Evolutionary conservation across 2,888 invertebrate genomes (phyloP), one percentile per base, ranked within the genome.

Genomic region (Trichopoda pennipes): DNA sequence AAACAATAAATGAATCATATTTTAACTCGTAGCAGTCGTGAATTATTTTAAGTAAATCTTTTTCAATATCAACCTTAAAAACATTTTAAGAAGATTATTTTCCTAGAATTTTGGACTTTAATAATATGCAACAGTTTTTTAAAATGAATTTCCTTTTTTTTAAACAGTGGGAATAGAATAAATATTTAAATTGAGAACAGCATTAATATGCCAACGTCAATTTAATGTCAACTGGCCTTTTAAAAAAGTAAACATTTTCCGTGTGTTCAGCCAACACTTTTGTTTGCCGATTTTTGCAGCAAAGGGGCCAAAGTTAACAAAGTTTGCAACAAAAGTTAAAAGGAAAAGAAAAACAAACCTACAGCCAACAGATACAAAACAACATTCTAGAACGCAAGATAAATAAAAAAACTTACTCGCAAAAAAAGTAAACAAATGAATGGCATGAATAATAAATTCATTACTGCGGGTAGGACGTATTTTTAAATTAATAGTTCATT

Each of bases 191-290:
- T 60, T 58, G 42, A 10, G n/a, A 38, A 58, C 58, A 51, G 38
- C 47, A 58, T 58, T 51, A 75, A 68, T 60, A 44, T 53, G 60
- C 60, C 60, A 60, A 60, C 58, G 44, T 60, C 49, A 56, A 60
- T 60, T 68, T 44, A 75, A 75, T 68, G 58, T 68, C 58, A 66
- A 60, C 60, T 68, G 68, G 12, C 32, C 28, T 75, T 44, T 16
- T 28, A 28, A 28, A 60, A 60, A 74, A 35, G 16, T 53, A 47
- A 35, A 14, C 6, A 17, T 21, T 74, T 2, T 28, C 28, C 2
- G 2, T 47, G 14, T 56, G 55, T 23, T 53, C 16, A 42, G 51
- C 17, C 17, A 63, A 55, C 17, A 64, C 14, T 64, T 66, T 10
- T 35, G 19, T 66, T 10, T 35, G 19, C n/a, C 16, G 42, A 10